Conservation (phyloP, 2,113 vertebrate genomes). For the Syngnathus typhle region DNA sequence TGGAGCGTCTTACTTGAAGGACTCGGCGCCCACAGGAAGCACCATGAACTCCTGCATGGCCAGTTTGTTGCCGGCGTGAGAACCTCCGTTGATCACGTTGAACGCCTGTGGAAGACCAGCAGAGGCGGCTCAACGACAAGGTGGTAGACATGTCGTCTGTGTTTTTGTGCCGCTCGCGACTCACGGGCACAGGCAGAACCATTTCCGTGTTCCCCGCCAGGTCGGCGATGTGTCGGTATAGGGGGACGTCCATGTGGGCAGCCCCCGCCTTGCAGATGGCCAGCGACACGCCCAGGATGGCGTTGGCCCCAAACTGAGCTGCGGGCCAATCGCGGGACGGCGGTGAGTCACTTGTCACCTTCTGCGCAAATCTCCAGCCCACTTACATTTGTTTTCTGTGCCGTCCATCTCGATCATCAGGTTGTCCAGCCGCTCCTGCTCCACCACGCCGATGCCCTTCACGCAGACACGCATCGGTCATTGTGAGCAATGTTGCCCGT, state of each 20-base stretch:
- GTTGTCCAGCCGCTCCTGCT: conserved; percentile 92
- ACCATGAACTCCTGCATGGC: conserved; percentile 98
- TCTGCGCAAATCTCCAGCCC: not conserved
- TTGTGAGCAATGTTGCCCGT: no score
- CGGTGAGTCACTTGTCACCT: conserved; percentile 6
- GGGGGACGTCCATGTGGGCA: conserved; percentile 82
- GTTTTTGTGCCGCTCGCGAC: conserved; percentile 18
- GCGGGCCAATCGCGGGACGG: conserved; percentile 23
- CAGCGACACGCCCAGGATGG: conserved; percentile 88
- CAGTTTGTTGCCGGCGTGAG: conserved; percentile 91
- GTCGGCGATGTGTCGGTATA: conserved; percentile 93
- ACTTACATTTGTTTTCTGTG: conserved; percentile 94
- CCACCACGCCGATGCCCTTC: conserved; percentile 84
- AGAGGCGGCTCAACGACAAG: not conserved
- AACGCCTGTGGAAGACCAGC: conserved; percentile 74
- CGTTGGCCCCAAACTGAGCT: conserved; percentile 92
- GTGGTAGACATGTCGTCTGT: not conserved
- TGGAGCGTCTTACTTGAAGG: conserved; percentile 68
- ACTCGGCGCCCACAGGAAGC: conserved; percentile 89
- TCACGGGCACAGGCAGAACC: conserved; percentile 91
- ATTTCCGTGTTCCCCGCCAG: conserved; percentile 91
- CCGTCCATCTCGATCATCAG: conserved; percentile 89
- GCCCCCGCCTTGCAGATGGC: conserved; percentile 91
- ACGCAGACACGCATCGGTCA: not conserved
- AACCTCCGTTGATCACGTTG: conserved; percentile 93